phyloP scores from a whole-genome alignment of 1,140 invertebrate species.

The Trachymyrmex septentrionalis region DNA sequence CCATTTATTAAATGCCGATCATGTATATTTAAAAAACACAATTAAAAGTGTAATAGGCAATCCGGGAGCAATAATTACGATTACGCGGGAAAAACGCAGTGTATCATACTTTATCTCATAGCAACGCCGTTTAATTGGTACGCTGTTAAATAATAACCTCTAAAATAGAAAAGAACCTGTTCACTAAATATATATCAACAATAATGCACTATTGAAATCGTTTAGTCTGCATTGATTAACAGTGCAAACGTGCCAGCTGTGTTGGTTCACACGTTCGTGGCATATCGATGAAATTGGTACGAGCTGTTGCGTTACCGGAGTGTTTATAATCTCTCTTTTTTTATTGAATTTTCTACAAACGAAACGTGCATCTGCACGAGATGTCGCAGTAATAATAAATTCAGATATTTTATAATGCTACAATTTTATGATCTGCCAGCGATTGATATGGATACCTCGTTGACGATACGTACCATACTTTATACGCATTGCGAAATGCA shows the following conservation, averaged over 20 bases:
- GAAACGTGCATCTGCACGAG: neutral
- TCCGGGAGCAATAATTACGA: slow-evolving; percentile 48
- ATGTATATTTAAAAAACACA: slow-evolving; percentile 52
- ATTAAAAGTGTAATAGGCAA: slow-evolving; percentile 53
- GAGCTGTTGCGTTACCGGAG: neutral
- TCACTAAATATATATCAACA: neutral
- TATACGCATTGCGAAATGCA: slow-evolving; percentile 30
- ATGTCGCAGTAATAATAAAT: slow-evolving; percentile 31
- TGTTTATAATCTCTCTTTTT: slow-evolving; percentile 19
- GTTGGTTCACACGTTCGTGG: neutral
- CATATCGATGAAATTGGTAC: slow-evolving; percentile 29
- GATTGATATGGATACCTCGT: slow-evolving; percentile 18
- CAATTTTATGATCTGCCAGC: slow-evolving; percentile 25
- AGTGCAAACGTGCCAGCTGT: neutral
- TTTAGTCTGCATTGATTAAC: slow-evolving; percentile 40
- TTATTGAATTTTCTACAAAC: slow-evolving; percentile 23
- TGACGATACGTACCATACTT: slow-evolving; percentile 18
- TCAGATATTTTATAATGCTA: slow-evolving; percentile 21
- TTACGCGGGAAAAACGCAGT: slow-evolving; percentile 56
- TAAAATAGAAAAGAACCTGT: slow-evolving; percentile 45
- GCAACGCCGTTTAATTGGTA: slow-evolving; percentile 44
- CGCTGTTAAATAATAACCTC: slow-evolving; percentile 17
- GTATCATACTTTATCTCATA: neutral
- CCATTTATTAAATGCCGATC: slow-evolving; percentile 32
- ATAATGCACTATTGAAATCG: neutral